Evolutionary conservation across 2,888 invertebrate genomes (phyloP).

Genomic region (Drosophila borealis): DNA sequence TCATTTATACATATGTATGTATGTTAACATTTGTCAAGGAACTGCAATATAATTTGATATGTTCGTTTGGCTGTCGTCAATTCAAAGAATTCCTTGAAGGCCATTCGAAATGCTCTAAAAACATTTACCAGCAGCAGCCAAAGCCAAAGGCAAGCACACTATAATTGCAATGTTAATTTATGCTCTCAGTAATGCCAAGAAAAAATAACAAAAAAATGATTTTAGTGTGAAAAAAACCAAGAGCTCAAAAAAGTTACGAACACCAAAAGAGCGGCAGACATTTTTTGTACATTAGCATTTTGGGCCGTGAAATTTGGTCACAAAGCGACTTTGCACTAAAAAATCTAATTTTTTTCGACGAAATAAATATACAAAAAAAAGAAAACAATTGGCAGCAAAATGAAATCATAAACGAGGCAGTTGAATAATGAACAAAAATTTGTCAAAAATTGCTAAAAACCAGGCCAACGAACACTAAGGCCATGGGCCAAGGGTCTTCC

Average conservation of each 20-base stretch:
- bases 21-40: too few species aligned
- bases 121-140: not conserved
- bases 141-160: slow-evolving; percentile 8
- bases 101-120: slow-evolving; percentile 11
- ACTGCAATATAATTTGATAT: too few species aligned
- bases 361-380: slow-evolving; percentile 57
- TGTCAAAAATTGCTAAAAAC: slow-evolving; percentile 71
- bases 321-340: slow-evolving; percentile 68
- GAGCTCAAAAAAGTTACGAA: slow-evolving; percentile 44
- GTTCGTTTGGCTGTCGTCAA: not conserved
- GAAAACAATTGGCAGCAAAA: slow-evolving; percentile 26
- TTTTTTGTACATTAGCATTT: slow-evolving; percentile 30
- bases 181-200: not conserved
- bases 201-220: slow-evolving; percentile 18
- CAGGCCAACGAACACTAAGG: slow-evolving; percentile 53
- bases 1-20: too few species aligned
- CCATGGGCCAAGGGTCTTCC: slow-evolving; percentile 57
- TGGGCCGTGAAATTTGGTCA: slow-evolving; percentile 26
- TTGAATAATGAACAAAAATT: slow-evolving; percentile 29
- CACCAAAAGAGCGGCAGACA: not conserved
- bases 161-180: slow-evolving; percentile 7
- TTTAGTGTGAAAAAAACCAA: slow-evolving; percentile 44
- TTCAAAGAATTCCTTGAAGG: slow-evolving; percentile 35
- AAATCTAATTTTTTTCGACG: slow-evolving; percentile 79
- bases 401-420: slow-evolving; percentile 40